A percentile compares a stretch with the other conserved stretches of the same genome.
These are phyloP conservation scores for Rhinolophus ferrumequinum DNA, from an alignment of 2,113 vertebrate species.

Conservation along the genomic window DNA sequence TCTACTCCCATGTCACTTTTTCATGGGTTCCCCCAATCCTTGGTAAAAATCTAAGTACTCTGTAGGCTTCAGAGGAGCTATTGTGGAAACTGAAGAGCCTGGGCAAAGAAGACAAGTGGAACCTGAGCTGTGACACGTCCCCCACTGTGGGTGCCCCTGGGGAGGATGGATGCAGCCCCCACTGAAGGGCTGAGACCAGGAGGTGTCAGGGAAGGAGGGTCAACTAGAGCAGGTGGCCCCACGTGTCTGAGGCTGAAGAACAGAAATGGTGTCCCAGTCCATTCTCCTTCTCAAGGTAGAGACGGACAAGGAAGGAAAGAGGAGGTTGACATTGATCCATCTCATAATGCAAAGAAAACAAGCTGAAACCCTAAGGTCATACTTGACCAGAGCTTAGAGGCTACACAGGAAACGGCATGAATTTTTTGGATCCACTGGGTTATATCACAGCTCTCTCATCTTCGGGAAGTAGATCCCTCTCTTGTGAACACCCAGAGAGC, in stretches of 20 bases:
- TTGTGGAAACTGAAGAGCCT: background rate
- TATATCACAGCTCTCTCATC: background rate
- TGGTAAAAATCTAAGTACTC: background rate
- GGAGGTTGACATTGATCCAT: no score
- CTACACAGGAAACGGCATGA: background rate
- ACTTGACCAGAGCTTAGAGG: background rate
- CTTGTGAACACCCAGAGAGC: background rate
- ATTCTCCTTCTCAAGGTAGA: background rate
- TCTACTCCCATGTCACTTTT: background rate
- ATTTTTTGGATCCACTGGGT: background rate
- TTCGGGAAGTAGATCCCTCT: background rate
- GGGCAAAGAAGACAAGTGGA: background rate
- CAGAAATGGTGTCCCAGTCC: background rate
- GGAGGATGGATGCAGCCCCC: background rate
- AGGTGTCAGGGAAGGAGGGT: background rate
- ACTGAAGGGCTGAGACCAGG: no score
- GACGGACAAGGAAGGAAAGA: background rate
- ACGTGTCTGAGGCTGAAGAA: background rate
- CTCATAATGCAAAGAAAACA: background rate
- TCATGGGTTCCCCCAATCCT: background rate
- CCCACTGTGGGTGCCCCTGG: no score
- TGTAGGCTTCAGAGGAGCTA: background rate
- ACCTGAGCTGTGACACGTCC: background rate
- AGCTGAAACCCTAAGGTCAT: accelerated
- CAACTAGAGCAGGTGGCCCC: background rate